Evolutionary conservation across 2,113 vertebrate genomes (phyloP).

Genomic region (Neodon shergylaensis): DNA sequence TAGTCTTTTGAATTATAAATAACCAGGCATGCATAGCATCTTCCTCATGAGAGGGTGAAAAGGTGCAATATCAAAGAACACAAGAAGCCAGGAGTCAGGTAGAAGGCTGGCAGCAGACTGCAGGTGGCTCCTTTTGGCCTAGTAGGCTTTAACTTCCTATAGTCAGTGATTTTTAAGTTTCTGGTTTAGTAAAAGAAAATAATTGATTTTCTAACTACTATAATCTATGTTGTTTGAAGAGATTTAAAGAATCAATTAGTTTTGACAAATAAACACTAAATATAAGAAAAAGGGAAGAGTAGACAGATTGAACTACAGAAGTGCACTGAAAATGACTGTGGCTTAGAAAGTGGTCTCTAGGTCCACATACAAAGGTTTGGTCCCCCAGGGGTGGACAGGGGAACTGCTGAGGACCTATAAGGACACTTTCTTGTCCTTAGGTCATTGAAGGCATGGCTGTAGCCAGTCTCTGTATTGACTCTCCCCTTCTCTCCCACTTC

Average conservation of each 20-base stretch:
- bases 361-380: neutral
- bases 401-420: neutral
- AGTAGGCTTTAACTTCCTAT: too few relatives aligned
- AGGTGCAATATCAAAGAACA: too few relatives aligned
- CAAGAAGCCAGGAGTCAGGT: too few relatives aligned
- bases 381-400: neutral
- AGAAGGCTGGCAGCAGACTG: too few relatives aligned
- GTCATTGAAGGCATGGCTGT: neutral
- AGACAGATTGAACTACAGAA: neutral
- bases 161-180: slow-evolving; percentile 6
- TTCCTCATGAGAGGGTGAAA: too few relatives aligned
- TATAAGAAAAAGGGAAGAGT: neutral
- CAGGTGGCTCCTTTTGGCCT: too few relatives aligned
- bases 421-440: neutral
- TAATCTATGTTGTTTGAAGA: neutral
- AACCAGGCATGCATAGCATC: too few relatives aligned
- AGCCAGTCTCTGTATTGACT: too few relatives aligned
- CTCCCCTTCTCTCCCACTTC: too few relatives aligned
- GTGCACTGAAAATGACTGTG: neutral
- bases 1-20: too few relatives aligned
- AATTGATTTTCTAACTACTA: neutral
- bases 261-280: neutral
- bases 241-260: neutral
- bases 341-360: neutral
- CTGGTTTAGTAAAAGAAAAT: neutral